Evolutionary conservation across 2,113 vertebrate genomes (phyloP).

Genomic region (Xenopus tropicalis): DNA sequence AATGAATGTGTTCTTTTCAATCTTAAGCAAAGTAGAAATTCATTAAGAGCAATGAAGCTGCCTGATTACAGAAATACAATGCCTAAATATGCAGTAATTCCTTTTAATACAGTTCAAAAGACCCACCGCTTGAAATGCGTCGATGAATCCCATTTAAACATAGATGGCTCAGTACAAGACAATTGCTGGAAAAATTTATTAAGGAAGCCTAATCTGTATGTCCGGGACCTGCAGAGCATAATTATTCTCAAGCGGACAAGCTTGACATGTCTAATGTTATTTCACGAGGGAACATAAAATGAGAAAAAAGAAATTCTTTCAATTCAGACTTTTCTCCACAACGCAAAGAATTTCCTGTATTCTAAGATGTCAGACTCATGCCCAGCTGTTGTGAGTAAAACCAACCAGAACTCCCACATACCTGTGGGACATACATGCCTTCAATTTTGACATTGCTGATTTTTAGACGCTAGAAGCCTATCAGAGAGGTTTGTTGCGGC

Average conservation of each 20-base stretch:
- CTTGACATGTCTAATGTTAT: conserved; percentile 39
- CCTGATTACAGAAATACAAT: conserved; percentile 65
- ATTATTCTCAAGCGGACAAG: conserved; percentile 33
- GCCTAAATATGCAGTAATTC: conserved; percentile 39
- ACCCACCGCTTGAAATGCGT: conserved; percentile 25
- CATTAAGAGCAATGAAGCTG: conserved; percentile 61
- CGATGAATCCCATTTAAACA: conserved; percentile 36
- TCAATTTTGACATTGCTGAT: too few species aligned
- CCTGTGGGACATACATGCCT: too few species aligned
- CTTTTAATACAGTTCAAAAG: conserved; percentile 38
- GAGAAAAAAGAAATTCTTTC: conserved; percentile 12
- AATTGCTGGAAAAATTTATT: conserved; percentile 31
- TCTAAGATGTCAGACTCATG: too few species aligned
- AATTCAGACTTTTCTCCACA: background rate
- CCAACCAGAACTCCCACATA: too few species aligned
- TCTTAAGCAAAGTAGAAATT: conserved; percentile 47
- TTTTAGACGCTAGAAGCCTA: too few species aligned
- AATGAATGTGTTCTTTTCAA: conserved; percentile 42
- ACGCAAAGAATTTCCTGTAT: too few species aligned
- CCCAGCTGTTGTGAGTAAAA: too few species aligned
- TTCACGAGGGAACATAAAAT: conserved; percentile 2
- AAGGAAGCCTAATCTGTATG: conserved; percentile 31
- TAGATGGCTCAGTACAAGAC: conserved; percentile 37
- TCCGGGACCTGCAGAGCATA: conserved; percentile 31
- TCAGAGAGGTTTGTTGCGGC: too few species aligned